Conservation (phyloP, 2,888 invertebrate genomes). For the Nephrotoma flavescens region DNA sequence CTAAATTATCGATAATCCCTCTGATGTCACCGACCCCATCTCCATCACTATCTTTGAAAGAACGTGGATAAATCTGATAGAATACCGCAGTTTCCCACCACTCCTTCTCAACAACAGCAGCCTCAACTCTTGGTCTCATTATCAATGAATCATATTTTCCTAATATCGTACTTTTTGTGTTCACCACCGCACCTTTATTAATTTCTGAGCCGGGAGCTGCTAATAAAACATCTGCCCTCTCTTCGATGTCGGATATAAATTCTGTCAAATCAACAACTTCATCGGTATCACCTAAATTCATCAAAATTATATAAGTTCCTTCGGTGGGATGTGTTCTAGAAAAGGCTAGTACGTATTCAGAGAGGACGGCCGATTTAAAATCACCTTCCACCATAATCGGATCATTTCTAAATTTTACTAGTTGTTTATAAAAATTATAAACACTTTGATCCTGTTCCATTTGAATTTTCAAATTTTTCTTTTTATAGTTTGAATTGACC, state of each 20-base stretch:
- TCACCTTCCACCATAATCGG: constrained; percentile 34
- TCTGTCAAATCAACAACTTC: neutral
- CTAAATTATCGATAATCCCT: constrained; percentile 38
- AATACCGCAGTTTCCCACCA: constrained; percentile 68
- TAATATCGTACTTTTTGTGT: neutral
- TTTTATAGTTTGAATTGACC: constrained; percentile 38
- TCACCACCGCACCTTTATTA: neutral
- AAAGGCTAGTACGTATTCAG: constrained; percentile 37
- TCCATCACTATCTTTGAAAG: constrained; percentile 63
- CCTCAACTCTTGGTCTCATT: neutral
- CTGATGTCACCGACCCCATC: constrained; percentile 54
- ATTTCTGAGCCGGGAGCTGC: neutral
- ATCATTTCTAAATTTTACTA: constrained; percentile 27
- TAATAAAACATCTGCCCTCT: neutral
- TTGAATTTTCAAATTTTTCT: constrained; percentile 41
- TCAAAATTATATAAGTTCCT: neutral
- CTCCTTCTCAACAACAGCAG: constrained; percentile 24
- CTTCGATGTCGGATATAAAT: neutral
- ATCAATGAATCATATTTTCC: neutral
- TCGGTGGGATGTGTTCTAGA: constrained; percentile 25
- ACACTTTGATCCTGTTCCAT: constrained; percentile 30
- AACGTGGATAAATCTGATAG: constrained; percentile 69
- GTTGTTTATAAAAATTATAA: constrained; percentile 37
- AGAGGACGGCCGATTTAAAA: constrained; percentile 35
- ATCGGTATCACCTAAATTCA: neutral